Evolutionary conservation across 2,888 invertebrate species (phyloP), one percentile per base, ranked within the genome.

Genomic region (Emmelina monodactyla): DNA sequence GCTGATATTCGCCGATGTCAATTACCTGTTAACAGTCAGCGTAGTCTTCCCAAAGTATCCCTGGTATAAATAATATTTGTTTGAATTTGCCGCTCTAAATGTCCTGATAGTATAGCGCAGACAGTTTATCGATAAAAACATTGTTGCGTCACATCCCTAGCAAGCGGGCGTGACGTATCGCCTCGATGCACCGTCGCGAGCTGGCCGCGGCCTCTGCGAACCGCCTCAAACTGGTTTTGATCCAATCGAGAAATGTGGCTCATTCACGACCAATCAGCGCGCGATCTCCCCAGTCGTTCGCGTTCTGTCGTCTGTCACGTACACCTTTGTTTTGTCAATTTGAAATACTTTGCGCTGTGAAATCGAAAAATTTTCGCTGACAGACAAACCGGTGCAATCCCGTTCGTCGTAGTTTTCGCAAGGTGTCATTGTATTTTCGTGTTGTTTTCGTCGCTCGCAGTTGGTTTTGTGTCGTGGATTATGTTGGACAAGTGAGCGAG

Each of bases 401-500:
- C 37, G 55, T 46, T 39, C 46, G 39, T 37, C 42, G 28, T 40
- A 41, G 40, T 36, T 41, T 32, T 37, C 29, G 28, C 30, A 34
- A 25, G 29, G 16, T 31, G 15, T 14, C 16, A 31, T 31, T 31
- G 16, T 31, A n/a, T 31, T 29, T 29, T 9, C 5, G 11, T 9
- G 25, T 25, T 22, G 16, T 29, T 11, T 22, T 29, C 11, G 13
- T 32, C 25, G 12, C 10, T 31, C 31, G 22, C 25, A 16, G 22
- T 16, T 29, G 22, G 4, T 28, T 34, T 37, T 35, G 16, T 30
- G 34, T 25, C 25, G 35, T 38, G 16, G 62, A 75, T 65, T 59
- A 78, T 78, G 78, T 76, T 78, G 63, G 78, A 78, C 65, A 78
- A 78, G 71, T 72, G 60, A 72, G 58, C 38, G 43, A 19, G 32